Conservation (phyloP, 2,888 invertebrate genomes). For the Pristionchus maxplancki region DNA sequence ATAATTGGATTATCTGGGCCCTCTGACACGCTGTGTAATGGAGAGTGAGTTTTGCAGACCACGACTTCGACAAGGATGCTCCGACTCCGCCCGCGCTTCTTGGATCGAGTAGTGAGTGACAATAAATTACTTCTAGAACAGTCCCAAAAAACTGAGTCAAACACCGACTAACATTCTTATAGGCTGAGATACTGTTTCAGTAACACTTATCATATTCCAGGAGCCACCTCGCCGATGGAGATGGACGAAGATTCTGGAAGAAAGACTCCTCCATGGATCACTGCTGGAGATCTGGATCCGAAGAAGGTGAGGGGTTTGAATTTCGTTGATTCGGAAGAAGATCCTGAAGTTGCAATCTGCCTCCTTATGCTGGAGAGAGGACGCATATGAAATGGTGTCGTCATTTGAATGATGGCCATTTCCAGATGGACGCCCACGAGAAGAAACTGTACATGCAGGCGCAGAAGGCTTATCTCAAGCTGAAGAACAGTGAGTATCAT, state of each 20-base stretch:
- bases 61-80: conserved; percentile 1
- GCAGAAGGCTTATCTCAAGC: not conserved
- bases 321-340: too few species aligned
- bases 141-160: too few species aligned
- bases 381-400: too few species aligned
- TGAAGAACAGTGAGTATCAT: conserved; percentile 25
- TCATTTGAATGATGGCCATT: too few species aligned
- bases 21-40: too few species aligned
- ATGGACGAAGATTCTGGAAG: not conserved
- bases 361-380: too few species aligned
- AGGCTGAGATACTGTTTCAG: too few species aligned
- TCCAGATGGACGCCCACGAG: conserved; percentile 10
- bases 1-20: too few species aligned
- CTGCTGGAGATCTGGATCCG: not conserved
- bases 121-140: too few species aligned
- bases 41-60: not conserved
- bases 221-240: conserved; percentile 28
- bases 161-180: too few species aligned
- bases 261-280: conserved; percentile 22
- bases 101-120: not conserved
- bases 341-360: too few species aligned
- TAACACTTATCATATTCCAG: too few species aligned
- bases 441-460: conserved; percentile 25
- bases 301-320: not conserved
- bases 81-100: conserved; percentile 26